A percentile compares a stretch with the other conserved stretches of the same genome.
Evolutionary conservation across 2,113 vertebrate species (phyloP).

Genomic region (Tachuris rubrigastra): DNA sequence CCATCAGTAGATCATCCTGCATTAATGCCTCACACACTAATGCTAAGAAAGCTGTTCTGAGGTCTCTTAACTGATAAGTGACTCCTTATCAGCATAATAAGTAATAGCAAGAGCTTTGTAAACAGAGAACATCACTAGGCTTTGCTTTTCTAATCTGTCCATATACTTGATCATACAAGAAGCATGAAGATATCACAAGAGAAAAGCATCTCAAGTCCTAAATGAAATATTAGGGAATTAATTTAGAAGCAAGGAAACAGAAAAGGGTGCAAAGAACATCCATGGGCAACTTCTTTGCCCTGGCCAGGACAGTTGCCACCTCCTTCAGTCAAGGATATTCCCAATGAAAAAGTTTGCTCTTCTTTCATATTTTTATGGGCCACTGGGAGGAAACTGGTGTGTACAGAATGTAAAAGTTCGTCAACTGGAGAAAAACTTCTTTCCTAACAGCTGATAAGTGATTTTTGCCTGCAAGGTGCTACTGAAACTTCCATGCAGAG

Average conservation of each 20-base stretch:
- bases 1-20: slow-evolving; percentile 23
- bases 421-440: not conserved
- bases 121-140: not conserved
- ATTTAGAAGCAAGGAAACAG: not conserved
- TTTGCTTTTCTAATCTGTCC: slow-evolving; percentile 5
- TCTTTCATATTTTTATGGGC: not conserved
- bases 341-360: not conserved
- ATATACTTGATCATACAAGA: not conserved
- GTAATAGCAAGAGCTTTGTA: slow-evolving; percentile 20
- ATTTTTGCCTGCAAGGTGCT: not conserved
- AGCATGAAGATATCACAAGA: not conserved
- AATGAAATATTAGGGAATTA: not conserved
- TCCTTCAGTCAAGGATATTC: not conserved
- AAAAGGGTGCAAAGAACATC: not conserved
- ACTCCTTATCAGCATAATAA: not conserved
- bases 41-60: slow-evolving; percentile 8
- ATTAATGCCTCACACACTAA: slow-evolving; percentile 14
- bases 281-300: not conserved
- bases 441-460: not conserved
- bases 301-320: not conserved
- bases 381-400: not conserved
- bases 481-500: fast-evolving
- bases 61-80: not conserved
- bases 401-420: not conserved
- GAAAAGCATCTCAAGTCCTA: not conserved